Evolutionary conservation across 2,113 vertebrate species (phyloP).

Genomic region (Accipiter cooperii): DNA sequence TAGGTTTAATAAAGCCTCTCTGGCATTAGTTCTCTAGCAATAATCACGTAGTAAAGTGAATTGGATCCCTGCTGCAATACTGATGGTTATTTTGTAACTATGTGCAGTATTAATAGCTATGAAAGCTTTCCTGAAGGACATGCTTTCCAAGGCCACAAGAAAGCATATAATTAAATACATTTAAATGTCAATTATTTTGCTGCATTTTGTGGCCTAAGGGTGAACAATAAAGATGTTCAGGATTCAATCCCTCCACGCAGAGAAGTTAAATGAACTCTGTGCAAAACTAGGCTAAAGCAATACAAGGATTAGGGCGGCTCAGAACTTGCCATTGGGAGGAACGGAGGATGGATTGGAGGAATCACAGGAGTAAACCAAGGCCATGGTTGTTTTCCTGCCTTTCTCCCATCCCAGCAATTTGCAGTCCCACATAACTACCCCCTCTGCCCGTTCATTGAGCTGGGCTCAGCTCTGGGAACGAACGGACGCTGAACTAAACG

Average conservation of each 20-base stretch:
- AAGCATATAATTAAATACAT: neutral
- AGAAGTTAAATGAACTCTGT: neutral
- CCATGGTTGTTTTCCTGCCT: neutral
- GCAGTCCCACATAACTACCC: neutral
- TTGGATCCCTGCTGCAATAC: neutral
- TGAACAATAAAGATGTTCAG: neutral
- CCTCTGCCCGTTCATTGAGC: neutral
- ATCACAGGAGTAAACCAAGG: neutral
- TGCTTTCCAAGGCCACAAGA: neutral
- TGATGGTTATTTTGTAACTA: neutral
- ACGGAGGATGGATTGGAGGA: neutral
- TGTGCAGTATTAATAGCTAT: neutral
- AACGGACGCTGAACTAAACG: neutral
- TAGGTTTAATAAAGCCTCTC: neutral
- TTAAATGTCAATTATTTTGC: neutral
- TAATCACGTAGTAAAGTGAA: neutral
- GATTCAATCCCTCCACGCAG: neutral
- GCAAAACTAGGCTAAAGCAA: neutral
- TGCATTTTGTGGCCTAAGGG: neutral
- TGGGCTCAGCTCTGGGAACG: neutral
- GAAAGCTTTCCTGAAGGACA: neutral
- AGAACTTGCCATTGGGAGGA: neutral
- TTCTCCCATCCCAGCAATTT: neutral
- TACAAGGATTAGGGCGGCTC: neutral
- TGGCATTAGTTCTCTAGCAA: neutral